Percentiles rank a stretch among this genome's conserved stretches.
phyloP scores from a whole-genome alignment of 2,797 vertebrate species.

The Acanthurus tractus region DNA sequence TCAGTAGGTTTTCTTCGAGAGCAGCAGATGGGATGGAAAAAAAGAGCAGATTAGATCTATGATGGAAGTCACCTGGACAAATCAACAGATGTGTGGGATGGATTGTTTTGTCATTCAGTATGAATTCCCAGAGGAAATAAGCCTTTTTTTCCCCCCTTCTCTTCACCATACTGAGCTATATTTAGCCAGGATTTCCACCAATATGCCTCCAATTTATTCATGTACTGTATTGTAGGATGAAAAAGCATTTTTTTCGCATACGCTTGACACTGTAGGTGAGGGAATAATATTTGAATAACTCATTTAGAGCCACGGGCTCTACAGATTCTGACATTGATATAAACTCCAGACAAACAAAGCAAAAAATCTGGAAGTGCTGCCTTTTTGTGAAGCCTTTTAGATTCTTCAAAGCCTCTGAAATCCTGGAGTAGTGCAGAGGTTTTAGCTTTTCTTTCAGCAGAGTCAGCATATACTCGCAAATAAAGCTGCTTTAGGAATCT shows the following conservation, averaged over 20 bases:
- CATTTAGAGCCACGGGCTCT: background rate
- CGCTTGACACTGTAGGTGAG: slow-evolving; percentile 1
- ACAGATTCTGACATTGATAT: background rate
- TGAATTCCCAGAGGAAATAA: slow-evolving; percentile 49
- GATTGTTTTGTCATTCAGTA: slow-evolving; percentile 65
- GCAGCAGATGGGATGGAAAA: background rate
- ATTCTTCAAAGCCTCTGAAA: background rate
- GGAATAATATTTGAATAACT: background rate
- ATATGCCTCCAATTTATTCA: slow-evolving; percentile 35
- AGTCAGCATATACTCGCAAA: background rate
- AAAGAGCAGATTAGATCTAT: slow-evolving; percentile 17
- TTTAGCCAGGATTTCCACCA: slow-evolving; percentile 60
- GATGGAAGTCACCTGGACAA: slow-evolving; percentile 31
- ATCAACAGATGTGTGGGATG: slow-evolving; percentile 46
- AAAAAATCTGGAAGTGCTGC: background rate
- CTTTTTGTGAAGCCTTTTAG: background rate
- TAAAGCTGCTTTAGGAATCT: background rate
- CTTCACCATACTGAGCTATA: slow-evolving; percentile 43
- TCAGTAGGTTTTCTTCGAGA: slow-evolving; percentile 1
- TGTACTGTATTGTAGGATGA: background rate
- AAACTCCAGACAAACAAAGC: slow-evolving; percentile 1
- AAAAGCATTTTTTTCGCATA: slow-evolving; percentile 7
- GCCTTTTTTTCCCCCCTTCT: slow-evolving; percentile 2
- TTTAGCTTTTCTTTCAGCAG: background rate
- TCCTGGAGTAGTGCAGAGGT: background rate